Evolutionary conservation across 1,140 invertebrate genomes (phyloP).

Genomic region (Venturia canescens): DNA sequence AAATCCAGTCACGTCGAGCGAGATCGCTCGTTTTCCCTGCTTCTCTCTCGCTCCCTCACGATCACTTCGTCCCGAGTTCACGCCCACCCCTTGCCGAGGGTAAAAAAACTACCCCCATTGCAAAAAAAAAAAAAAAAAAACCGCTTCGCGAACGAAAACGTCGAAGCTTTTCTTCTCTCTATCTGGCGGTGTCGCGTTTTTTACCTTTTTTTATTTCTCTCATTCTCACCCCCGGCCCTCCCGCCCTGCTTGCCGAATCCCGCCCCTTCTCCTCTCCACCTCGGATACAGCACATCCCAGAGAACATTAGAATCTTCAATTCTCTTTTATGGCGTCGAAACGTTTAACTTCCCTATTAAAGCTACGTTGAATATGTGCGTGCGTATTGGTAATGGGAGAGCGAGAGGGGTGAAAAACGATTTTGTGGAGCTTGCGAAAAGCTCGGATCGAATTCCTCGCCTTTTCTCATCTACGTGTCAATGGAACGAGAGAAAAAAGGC

Average conservation of each 20-base stretch:
- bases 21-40: slow-evolving; percentile 19
- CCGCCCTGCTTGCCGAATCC: neutral
- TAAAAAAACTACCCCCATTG: too few species aligned
- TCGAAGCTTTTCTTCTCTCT: neutral
- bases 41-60: neutral
- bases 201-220: neutral
- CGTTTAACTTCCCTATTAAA: slow-evolving; percentile 55
- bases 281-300: neutral
- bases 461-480: neutral
- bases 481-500: slow-evolving; percentile 17
- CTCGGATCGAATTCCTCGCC: slow-evolving; percentile 8
- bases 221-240: neutral
- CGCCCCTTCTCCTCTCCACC: neutral
- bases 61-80: neutral
- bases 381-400: neutral
- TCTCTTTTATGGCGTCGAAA: slow-evolving; percentile 46
- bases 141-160: neutral
- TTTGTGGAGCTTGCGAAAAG: slow-evolving; percentile 40
- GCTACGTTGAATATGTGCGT: neutral
- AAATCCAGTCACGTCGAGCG: slow-evolving; percentile 42
- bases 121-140: slow-evolving; percentile 1
- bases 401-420: slow-evolving; percentile 41
- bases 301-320: slow-evolving; percentile 52
- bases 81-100: too few species aligned
- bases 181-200: neutral